Base-by-base conservation (phyloP, 2,888 invertebrate species). In the Stenichneumon culpator region DNA sequence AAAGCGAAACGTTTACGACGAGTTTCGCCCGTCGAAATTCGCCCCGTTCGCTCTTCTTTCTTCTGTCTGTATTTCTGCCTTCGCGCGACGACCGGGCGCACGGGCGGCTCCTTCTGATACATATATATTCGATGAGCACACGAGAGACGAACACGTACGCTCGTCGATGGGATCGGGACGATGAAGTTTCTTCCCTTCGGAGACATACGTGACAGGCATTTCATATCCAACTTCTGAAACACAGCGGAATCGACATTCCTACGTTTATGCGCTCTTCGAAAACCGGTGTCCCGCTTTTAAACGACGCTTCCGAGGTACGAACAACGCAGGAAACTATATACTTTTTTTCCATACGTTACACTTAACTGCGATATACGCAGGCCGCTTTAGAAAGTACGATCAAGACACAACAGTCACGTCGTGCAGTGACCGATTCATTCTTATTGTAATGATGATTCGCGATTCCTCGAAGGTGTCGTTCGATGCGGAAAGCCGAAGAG, bases 1-100 rank as follows among this genome's bases (percentile, higher is more conserved):
- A 91, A 90, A 89, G 86, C 87, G 78, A 83, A 63, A 86, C 84
- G 83, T 88, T 90, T 88, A 88, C 88, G 88, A 78, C 82, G 89
- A 87, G 87, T 79, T 87, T 86, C 84, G 80, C 36, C 54, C 82
- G 81, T 75, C 80, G 65, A 83, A 84, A 86, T 79, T 83, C 81
- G 68, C 14, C 69, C 25, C 25, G 36, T 25, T 44, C 54, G 16
- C 50, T 32, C 11, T 57, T 22, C 3, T 32, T 54, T 47, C n/a
- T 47, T 57, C 36, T 25, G 28, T 25, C 28, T 57, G 16, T 68
- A 39, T 63, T 52, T 14, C 11, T 4, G 60, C 44, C 73, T 63
- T 74, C 36, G 52, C 60, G 36, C 28, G 11, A 44, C 63, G n/a
- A 28, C 4, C 47, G 70, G 19, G 52, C n/a, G 57, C 14, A 44